Percentiles rank a stretch among this genome's conserved stretches.
Evolutionary conservation across 2,797 vertebrate species (phyloP).

Genomic region (Etheostoma perlongum): DNA sequence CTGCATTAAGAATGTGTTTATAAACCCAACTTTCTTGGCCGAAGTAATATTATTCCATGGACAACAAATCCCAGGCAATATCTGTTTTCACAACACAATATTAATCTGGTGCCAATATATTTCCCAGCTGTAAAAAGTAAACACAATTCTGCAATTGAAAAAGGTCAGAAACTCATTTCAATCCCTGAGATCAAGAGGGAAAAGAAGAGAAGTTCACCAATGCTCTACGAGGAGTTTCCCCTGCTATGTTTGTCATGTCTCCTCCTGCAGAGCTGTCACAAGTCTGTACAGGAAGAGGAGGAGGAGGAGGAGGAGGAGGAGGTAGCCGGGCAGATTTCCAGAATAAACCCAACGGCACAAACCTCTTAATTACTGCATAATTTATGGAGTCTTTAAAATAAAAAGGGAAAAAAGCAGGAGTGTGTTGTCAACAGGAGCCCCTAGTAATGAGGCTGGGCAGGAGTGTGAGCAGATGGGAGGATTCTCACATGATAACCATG

Average conservation of each 20-base stretch:
- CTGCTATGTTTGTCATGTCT: conserved; percentile 19
- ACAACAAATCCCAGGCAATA: not conserved
- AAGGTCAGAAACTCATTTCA: conserved; percentile 16
- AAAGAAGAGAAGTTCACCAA: conserved; percentile 10
- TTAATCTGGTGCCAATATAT: conserved; percentile 8
- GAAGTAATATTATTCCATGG: not conserved
- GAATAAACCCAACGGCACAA: conserved; percentile 56
- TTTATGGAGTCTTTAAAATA: conserved; percentile 54
- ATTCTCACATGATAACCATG: conserved; percentile 56
- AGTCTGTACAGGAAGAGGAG: conserved; percentile 4
- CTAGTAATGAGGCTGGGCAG: conserved; percentile 66
- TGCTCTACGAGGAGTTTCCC: conserved; percentile 27
- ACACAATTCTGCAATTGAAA: conserved; percentile 11
- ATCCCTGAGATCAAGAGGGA: not conserved
- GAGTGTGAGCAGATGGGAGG: conserved; percentile 69
- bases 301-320: conserved; percentile 4
- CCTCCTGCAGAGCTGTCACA: conserved; percentile 44
- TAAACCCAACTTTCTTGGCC: not conserved
- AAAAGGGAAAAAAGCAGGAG: conserved; percentile 32
- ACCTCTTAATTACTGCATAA: conserved; percentile 74
- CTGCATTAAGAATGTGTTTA: too few species aligned
- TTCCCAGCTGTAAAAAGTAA: not conserved
- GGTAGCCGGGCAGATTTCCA: conserved; percentile 33
- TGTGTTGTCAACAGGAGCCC: conserved; percentile 53
- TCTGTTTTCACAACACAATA: not conserved